These are phyloP conservation scores for Chaetodon trifascialis DNA, from an alignment of 2,113 vertebrate genomes.

Conservation along the genomic window DNA sequence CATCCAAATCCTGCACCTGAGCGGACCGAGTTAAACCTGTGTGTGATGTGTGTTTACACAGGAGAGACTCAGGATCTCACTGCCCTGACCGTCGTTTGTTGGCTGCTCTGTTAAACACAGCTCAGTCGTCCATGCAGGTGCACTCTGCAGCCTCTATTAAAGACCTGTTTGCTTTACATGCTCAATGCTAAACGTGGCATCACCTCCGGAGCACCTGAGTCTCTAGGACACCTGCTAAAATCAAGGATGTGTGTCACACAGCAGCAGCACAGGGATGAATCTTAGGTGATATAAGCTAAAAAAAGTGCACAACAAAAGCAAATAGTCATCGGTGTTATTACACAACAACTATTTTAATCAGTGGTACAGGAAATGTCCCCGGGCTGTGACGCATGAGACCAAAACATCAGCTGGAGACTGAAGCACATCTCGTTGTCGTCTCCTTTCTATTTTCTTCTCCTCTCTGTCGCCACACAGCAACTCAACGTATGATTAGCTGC, in stretches of 20 bases:
- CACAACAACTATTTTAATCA: constrained; percentile 11
- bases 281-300: not conserved
- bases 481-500: constrained; percentile 26
- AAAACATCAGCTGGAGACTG: constrained; percentile 26
- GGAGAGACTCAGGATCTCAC: not conserved
- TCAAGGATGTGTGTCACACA: not conserved
- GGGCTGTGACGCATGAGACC: constrained; percentile 16
- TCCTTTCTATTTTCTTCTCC: constrained; percentile 26
- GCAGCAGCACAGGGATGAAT: not conserved
- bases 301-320: constrained; percentile 13
- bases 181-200: not conserved
- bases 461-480: constrained; percentile 25
- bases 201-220: not conserved
- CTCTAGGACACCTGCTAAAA: not conserved
- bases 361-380: constrained; percentile 6
- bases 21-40: not conserved
- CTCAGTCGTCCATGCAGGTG: not conserved
- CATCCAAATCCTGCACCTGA: constrained; percentile 1
- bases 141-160: no score
- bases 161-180: not conserved
- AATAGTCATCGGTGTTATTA: not conserved
- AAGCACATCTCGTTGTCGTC: constrained; percentile 8
- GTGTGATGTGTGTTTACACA: constrained; percentile 1
- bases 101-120: not conserved
- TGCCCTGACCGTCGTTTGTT: not conserved